Percentiles rank a stretch among this genome's conserved stretches.
These are phyloP conservation scores for Natrix natrix DNA, from an alignment of 2,797 vertebrate species.

Conservation along the genomic window DNA sequence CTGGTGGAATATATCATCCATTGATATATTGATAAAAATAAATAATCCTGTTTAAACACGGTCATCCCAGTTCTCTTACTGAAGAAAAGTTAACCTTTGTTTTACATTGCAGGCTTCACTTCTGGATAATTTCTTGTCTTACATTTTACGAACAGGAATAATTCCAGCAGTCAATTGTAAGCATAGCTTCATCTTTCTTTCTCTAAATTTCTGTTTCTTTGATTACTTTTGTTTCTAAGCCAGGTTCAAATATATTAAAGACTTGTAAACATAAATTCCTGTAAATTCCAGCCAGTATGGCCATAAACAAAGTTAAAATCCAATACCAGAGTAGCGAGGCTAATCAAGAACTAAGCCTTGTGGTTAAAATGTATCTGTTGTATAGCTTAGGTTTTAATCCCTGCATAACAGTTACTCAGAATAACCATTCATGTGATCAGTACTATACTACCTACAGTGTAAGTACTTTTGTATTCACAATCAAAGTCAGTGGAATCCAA, in stretches of 20 bases:
- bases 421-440: not conserved
- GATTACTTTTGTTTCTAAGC: not conserved
- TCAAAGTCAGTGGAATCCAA: not conserved
- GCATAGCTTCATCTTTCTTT: not conserved
- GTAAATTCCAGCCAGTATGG: not conserved
- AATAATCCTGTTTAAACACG: not conserved
- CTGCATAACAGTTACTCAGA: not conserved
- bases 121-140: constrained; percentile 72
- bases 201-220: not conserved
- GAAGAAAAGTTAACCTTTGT: constrained; percentile 23
- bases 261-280: not conserved
- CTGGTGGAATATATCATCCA: not conserved
- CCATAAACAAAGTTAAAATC: not conserved
- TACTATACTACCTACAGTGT: not conserved
- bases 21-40: not conserved
- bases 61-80: not conserved
- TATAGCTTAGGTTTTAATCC: not conserved
- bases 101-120: constrained; percentile 61
- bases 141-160: constrained; percentile 70
- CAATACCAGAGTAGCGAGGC: not conserved
- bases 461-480: not conserved
- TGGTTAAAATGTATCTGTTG: not conserved
- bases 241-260: not conserved
- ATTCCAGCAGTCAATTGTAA: constrained; percentile 71
- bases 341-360: not conserved